Conservation (phyloP, 2,797 vertebrate species). For the Poeciliopsis infans region DNA sequence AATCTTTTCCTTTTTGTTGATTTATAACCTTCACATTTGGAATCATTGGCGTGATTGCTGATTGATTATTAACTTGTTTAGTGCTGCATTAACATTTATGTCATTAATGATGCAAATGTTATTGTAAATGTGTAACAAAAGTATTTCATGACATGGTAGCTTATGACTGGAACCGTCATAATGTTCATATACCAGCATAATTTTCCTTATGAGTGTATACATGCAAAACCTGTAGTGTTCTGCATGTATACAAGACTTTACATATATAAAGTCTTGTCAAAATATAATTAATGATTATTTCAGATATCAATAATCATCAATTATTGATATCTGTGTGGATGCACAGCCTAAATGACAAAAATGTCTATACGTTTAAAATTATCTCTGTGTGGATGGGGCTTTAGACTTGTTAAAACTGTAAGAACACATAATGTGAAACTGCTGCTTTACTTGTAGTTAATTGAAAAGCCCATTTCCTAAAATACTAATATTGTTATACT, state of each 20-base stretch:
- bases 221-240: background rate
- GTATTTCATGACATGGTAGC: background rate
- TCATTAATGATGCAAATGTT: no score
- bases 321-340: background rate
- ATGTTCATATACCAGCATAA: background rate
- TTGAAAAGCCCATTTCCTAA: background rate
- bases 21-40: background rate
- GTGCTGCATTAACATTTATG: no score
- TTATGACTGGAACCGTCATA: background rate
- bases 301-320: background rate
- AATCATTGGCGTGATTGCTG: background rate
- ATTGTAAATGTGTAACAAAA: background rate
- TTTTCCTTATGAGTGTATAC: background rate
- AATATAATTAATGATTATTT: background rate
- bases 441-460: background rate
- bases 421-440: background rate
- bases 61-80: background rate
- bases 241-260: no score
- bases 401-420: no score
- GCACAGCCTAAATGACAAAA: no score
- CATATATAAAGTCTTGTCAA: background rate
- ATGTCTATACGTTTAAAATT: no score
- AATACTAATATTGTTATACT: background rate
- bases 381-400: no score
- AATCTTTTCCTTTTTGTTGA: background rate